Evolutionary conservation across 2,888 invertebrate genomes (phyloP).

Genomic region (Eugnorisma glareosa): DNA sequence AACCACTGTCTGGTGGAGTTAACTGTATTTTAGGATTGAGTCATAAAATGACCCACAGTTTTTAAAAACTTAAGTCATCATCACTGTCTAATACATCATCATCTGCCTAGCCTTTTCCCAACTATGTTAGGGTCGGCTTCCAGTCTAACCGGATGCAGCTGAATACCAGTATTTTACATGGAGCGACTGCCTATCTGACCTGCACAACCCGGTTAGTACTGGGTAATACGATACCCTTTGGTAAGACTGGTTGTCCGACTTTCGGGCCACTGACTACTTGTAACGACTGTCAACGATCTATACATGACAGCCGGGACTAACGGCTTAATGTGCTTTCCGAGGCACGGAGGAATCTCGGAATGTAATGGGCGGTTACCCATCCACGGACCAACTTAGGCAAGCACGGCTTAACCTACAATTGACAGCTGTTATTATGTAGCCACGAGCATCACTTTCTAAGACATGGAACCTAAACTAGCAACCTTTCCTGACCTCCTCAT

Average conservation of each 20-base stretch:
- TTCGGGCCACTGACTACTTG: not conserved
- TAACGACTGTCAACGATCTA: not conserved
- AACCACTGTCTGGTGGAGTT: conserved; percentile 7
- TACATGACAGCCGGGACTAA: not conserved
- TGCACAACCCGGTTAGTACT: not conserved
- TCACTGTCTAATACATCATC: not conserved
- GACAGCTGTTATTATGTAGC: not conserved
- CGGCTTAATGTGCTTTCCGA: not conserved
- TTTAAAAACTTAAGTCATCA: not conserved
- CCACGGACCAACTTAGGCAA: not conserved
- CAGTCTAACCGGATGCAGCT: not conserved
- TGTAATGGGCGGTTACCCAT: not conserved
- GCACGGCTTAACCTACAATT: not conserved
- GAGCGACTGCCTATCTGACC: not conserved
- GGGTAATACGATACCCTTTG: not conserved
- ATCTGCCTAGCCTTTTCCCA: not conserved
- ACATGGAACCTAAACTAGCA: not conserved
- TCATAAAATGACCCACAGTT: not conserved
- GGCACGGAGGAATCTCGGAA: not conserved
- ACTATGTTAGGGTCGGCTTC: not conserved
- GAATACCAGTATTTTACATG: not conserved
- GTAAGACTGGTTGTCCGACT: not conserved
- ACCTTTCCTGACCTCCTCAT: not conserved
- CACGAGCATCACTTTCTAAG: not conserved
- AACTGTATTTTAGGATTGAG: conserved; percentile 14